Base-by-base conservation (phyloP, 2,888 invertebrate species). In the Gymnosoma rotundatum region DNA sequence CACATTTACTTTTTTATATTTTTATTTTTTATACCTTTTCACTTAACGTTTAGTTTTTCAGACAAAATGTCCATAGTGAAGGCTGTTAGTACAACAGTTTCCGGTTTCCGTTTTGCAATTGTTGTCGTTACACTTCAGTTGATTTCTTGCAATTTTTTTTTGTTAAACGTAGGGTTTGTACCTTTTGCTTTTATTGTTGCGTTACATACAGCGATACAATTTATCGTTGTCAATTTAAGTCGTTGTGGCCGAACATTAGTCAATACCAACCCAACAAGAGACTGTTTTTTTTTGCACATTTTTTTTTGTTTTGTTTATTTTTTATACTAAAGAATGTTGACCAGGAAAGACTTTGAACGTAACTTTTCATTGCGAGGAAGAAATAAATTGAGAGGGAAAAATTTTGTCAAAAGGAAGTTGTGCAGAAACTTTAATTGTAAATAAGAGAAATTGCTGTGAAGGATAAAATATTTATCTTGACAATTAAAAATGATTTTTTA, bases 41-140 rank as follows among this genome's bases (percentile, higher is more conserved):
- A 18, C 20, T 72, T 72, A 36, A 48, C 45, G 36, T 67, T 78
- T 45, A n/a, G 54, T 56, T 54, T 70, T 61, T 12, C 36, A 66
- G 32, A 79, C 79, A 76, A 75, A 75, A 70, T 82, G 81, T 76
- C 81, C 64, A 76, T 60, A 58, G 75, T 76, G 81, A 82, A 76
- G 81, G 81, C 84, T 84, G 84, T 84, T 84, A 84, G 84, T 84
- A 84, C 58, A 84, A 84, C 84, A 69, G 84, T 81, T 84, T 84
- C 84, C 84, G 84, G 80, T 84, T 84, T 84, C 84, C 84, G 84
- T 84, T 81, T 63, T 84, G 58, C 84, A 84, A 84, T 84, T 84
- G 84, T 84, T 78, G 84, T 81, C 80, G 81, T 84, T 81, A 84
- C 81, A 84, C 84, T 84, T 84, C 72, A 83, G 83, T 83, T 80